Conservation (phyloP, 2,888 invertebrate genomes). For the Anoplius nigerrimus region DNA sequence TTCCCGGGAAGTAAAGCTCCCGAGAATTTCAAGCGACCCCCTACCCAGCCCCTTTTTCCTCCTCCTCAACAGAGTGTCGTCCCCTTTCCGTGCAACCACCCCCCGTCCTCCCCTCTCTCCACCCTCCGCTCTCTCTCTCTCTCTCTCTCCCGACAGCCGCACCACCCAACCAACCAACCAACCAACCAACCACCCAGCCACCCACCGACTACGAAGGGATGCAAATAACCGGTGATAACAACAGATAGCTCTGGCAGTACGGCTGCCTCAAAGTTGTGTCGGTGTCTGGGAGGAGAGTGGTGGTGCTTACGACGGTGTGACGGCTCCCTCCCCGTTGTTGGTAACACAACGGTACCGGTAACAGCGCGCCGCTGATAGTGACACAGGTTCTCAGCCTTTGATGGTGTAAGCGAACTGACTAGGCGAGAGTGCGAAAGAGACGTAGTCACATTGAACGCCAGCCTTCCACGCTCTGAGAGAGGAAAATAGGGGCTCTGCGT, state of each 20-base stretch:
- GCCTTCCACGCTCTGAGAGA: constrained; percentile 14
- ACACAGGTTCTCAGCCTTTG: constrained; percentile 46
- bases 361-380: constrained; percentile 37
- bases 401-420: constrained; percentile 30
- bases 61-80: constrained; percentile 21
- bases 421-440: constrained; percentile 13
- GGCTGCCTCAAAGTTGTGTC: constrained; percentile 47
- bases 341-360: constrained; percentile 6
- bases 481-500: too few species aligned
- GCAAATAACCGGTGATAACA: constrained; percentile 74
- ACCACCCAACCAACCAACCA: constrained; percentile 9
- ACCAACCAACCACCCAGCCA: constrained; percentile 36
- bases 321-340: neutral
- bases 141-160: constrained; percentile 12
- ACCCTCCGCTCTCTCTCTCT: constrained; percentile 22
- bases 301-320: neutral
- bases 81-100: constrained; percentile 16
- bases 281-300: constrained; percentile 41
- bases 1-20: constrained; percentile 68
- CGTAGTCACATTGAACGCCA: constrained; percentile 7
- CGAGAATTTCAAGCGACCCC: constrained; percentile 61
- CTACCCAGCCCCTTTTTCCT: constrained; percentile 10
- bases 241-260: constrained; percentile 69
- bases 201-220: constrained; percentile 67
- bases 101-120: constrained; percentile 8